These are phyloP conservation scores for Fukomys damarensis DNA, from an alignment of 2,113 vertebrate genomes.

Conservation along the genomic window DNA sequence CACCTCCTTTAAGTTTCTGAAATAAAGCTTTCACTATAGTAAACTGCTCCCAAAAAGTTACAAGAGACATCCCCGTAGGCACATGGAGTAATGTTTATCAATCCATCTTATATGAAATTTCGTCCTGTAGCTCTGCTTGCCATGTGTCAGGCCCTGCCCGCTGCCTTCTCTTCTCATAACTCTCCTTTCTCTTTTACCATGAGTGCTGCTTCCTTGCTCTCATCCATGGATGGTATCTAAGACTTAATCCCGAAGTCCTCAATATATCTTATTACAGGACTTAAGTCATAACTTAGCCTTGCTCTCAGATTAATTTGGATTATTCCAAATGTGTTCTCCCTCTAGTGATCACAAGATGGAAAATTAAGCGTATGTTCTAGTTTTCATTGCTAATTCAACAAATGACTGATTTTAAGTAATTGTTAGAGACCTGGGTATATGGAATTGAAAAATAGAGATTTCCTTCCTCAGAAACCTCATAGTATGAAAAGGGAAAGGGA, in stretches of 20 bases:
- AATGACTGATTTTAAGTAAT: neutral
- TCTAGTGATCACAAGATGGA: neutral
- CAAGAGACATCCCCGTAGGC: neutral
- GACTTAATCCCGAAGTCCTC: neutral
- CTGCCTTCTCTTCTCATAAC: neutral
- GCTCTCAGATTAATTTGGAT: neutral
- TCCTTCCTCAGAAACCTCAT: slow-evolving; percentile 10
- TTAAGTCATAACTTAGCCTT: neutral
- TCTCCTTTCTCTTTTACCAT: neutral
- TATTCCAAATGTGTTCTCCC: neutral
- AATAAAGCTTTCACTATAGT: neutral
- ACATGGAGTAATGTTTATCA: neutral
- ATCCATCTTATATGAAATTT: neutral
- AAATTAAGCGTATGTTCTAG: neutral
- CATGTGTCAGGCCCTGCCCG: neutral
- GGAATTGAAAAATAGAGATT: neutral
- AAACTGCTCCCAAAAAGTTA: neutral
- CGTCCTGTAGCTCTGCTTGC: neutral
- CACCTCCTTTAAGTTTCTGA: neutral
- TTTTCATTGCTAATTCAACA: slow-evolving; percentile 3
- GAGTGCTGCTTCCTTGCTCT: neutral
- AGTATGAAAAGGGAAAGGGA: neutral
- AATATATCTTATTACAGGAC: neutral
- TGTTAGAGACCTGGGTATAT: neutral
- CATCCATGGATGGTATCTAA: neutral